phyloP scores from a whole-genome alignment of 2,113 vertebrate species.

The Platysteira castanea region DNA sequence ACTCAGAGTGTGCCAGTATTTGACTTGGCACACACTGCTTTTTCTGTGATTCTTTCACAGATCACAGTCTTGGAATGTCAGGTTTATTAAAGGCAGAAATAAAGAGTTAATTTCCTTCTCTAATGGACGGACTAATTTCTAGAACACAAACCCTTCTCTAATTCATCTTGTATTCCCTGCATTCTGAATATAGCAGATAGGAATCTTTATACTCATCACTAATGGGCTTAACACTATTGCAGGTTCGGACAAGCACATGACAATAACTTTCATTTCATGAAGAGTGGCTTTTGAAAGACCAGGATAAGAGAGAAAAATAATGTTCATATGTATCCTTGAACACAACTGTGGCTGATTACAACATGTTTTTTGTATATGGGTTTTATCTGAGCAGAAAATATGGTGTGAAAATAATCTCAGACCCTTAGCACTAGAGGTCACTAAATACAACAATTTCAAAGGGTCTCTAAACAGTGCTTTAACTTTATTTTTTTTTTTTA shows the following conservation, averaged over 20 bases:
- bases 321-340: not conserved
- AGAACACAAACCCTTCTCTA: not conserved
- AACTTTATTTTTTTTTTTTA: not conserved
- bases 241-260: not conserved
- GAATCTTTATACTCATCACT: not conserved
- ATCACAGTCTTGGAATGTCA: not conserved
- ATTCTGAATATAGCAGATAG: not conserved
- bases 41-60: not conserved
- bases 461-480: not conserved
- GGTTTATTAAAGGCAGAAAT: not conserved
- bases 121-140: not conserved
- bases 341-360: not conserved
- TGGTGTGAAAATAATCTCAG: not conserved
- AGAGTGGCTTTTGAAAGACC: not conserved
- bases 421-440: conserved; percentile 18
- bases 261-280: not conserved
- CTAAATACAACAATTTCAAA: not conserved
- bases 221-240: not conserved
- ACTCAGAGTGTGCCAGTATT: not conserved
- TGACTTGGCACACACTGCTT: not conserved
- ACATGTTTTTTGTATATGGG: not conserved
- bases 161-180: not conserved
- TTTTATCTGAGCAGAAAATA: not conserved
- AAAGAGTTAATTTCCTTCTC: not conserved
- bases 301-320: not conserved